Conservation (phyloP, 2,888 invertebrate species). For the Tetragonisca angustula region DNA sequence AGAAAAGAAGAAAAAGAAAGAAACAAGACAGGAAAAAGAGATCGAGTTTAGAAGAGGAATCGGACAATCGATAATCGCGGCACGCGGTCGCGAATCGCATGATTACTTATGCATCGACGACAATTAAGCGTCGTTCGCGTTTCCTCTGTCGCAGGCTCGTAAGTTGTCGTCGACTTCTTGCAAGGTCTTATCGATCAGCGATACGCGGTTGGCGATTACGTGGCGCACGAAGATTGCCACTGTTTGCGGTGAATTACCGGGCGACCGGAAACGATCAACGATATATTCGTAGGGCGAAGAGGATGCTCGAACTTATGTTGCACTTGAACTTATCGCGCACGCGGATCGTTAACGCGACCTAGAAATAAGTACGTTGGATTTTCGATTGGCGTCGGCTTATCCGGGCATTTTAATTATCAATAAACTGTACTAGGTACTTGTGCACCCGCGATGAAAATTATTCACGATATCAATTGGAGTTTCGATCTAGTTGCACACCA, state of each 20-base stretch:
- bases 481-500: too few species aligned
- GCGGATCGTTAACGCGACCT: slow-evolving; percentile 39
- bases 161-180: slow-evolving; percentile 37
- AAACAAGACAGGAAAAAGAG: neutral
- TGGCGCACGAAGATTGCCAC: slow-evolving; percentile 11
- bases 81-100: neutral
- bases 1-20: neutral
- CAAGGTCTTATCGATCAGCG: slow-evolving; percentile 53
- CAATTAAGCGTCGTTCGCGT: slow-evolving; percentile 13
- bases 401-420: neutral
- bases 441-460: too few species aligned
- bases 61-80: neutral
- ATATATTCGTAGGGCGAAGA: slow-evolving; percentile 17
- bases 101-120: slow-evolving; percentile 20
- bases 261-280: slow-evolving; percentile 24
- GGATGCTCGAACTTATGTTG: slow-evolving; percentile 23
- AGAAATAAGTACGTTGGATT: slow-evolving; percentile 1
- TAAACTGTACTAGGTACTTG: neutral
- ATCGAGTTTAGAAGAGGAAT: neutral
- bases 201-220: slow-evolving; percentile 28
- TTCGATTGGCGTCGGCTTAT: neutral
- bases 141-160: neutral
- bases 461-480: too few species aligned
- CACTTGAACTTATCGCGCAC: slow-evolving; percentile 45
- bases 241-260: slow-evolving; percentile 7